phyloP scores from a whole-genome alignment of 2,113 vertebrate species.

The Neodontobutis hainanensis region DNA sequence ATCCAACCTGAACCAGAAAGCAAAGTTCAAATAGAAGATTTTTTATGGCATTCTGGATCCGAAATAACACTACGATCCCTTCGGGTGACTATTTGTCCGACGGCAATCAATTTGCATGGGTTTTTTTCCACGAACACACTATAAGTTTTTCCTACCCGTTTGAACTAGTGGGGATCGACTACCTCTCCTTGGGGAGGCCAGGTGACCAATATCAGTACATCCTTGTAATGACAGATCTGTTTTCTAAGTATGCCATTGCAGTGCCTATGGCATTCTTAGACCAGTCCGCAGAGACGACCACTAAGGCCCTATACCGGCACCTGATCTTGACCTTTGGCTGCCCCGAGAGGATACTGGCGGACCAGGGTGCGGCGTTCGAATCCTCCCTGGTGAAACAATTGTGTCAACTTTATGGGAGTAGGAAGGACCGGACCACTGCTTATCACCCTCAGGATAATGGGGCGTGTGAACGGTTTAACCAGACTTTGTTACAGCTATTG shows the following conservation, averaged over 20 bases:
- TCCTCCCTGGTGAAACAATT: neutral
- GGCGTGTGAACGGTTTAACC: neutral
- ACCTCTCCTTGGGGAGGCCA: too few relatives aligned
- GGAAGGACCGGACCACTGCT: slow-evolving; percentile 3
- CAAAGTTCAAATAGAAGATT: too few relatives aligned
- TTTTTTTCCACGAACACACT: too few relatives aligned
- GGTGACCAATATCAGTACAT: too few relatives aligned
- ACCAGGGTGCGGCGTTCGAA: neutral
- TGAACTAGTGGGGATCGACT: too few relatives aligned
- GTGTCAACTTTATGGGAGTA: slow-evolving; percentile 8
- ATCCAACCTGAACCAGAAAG: too few relatives aligned
- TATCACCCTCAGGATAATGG: neutral
- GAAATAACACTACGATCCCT: too few relatives aligned
- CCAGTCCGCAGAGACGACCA: slow-evolving; percentile 1
- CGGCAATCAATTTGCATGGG: too few relatives aligned
- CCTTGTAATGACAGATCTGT: slow-evolving; percentile 19
- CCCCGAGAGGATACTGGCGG: slow-evolving; percentile 6
- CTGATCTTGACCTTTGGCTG: slow-evolving; percentile 2
- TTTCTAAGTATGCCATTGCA: slow-evolving; percentile 8
- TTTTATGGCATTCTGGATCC: too few relatives aligned
- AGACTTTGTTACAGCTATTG: neutral
- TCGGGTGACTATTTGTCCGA: too few relatives aligned
- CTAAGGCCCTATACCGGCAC: neutral
- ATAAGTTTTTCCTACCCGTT: too few relatives aligned
- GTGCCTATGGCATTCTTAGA: slow-evolving; percentile 16